Percentiles rank a stretch among this genome's conserved stretches.
Evolutionary conservation across 2,797 vertebrate species (phyloP).

Genomic region (Huso huso): DNA sequence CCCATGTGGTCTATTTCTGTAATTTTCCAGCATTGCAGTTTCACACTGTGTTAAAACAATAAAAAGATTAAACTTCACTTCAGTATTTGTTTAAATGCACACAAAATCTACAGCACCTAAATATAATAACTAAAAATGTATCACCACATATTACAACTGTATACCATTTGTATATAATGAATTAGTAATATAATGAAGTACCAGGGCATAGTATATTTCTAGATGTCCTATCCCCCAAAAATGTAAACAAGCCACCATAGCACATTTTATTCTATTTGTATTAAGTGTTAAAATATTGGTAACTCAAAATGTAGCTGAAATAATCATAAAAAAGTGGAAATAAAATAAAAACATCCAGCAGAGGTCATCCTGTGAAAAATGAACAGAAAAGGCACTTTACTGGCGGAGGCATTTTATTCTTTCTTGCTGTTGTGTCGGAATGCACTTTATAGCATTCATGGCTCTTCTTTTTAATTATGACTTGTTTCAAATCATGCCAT

Average conservation of each 20-base stretch:
- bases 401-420: constrained; percentile 14
- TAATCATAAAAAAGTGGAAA: background rate
- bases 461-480: constrained; percentile 42
- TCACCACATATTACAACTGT: too few species aligned
- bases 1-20: too few species aligned
- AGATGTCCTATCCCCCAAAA: background rate
- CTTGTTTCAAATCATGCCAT: constrained; percentile 39
- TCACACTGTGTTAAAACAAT: too few species aligned
- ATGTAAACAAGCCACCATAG: background rate
- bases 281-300: background rate
- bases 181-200: background rate
- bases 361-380: constrained; percentile 40
- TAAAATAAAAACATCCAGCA: constrained; percentile 35
- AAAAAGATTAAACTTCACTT: too few species aligned
- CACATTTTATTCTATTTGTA: background rate
- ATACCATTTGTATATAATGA: background rate
- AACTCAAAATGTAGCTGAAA: background rate
- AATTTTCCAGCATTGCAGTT: too few species aligned
- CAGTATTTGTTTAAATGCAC: too few species aligned
- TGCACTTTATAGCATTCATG: constrained; percentile 28
- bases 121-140: too few species aligned
- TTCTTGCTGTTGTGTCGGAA: constrained; percentile 27
- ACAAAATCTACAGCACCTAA: too few species aligned
- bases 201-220: background rate
- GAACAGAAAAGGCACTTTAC: background rate